Base-by-base conservation (phyloP, 1,140 invertebrate genomes). In the Pseudomyrmex cubaensis region DNA sequence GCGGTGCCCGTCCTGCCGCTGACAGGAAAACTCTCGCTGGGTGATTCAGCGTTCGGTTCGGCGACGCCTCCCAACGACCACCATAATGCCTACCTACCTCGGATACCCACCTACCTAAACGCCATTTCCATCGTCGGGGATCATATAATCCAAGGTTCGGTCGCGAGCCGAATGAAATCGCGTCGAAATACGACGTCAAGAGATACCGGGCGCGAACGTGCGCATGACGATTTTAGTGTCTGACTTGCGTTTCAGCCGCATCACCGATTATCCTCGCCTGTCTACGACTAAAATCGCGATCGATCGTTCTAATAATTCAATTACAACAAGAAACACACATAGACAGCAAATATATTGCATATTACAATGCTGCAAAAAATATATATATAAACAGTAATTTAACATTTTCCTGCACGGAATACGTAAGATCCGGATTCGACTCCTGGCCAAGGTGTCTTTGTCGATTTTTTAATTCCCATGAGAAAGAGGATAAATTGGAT, bases 1-100 rank as follows among this genome's bases (percentile, higher is more conserved):
- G 88, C 84, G 88, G 90, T 85, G 86, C 85, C 85, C 90, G 87
- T 90, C 90, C 92, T 94, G 93, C 86, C 90, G 87, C 89, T 94
- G 93, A 94, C 93, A 94, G 93, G 93, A 94, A 94, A 94, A 94
- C 93, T 94, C 93, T 93, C 91, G 92, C 90, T 90, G 90, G 93
- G 93, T 94, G 94, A 94, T 94, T 94, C 94, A 94, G 94, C 90
- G 94, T 94, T 94, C 87, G 91, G 92, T 94, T 93, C 89, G 93
- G 93, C 91, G 93, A 94, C 94, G 94, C 93, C 94, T 94, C 91
- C 93, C 90, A 91, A 92, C 93, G 89, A 91, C 90, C 89, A 90
- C 91, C 92, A 93, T 93, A 91, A 93, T 93, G 89, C 91, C 91
- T 92, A 92, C 90, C 91, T 90, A 90, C 84, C 90, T 87, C 89